Evolutionary conservation across 2,113 vertebrate genomes (phyloP).

Genomic region (Leucosticte australis): DNA sequence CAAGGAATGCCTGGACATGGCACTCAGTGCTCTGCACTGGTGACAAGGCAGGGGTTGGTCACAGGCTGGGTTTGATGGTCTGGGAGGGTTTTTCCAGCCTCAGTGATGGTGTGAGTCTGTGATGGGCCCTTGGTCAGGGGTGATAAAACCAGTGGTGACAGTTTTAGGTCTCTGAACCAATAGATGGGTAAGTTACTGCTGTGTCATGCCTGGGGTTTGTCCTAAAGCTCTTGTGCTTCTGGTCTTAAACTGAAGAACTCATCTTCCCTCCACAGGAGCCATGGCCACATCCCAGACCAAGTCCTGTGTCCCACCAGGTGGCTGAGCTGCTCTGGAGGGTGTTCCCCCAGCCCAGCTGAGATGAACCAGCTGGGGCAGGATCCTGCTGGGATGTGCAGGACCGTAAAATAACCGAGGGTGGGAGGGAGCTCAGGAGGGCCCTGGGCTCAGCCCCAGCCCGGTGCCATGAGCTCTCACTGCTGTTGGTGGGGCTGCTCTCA

Average conservation of each 20-base stretch:
- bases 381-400: not conserved
- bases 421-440: not conserved
- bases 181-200: accelerated
- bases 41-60: accelerated
- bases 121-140: not conserved
- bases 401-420: not conserved
- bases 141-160: not conserved
- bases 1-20: accelerated
- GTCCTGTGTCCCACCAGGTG: not conserved
- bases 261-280: not conserved
- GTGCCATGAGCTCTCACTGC: accelerated
- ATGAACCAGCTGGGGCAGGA: not conserved
- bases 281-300: accelerated
- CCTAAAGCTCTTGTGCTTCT: not conserved
- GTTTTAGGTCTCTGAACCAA: not conserved
- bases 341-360: not conserved
- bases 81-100: not conserved
- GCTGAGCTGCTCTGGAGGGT: not conserved
- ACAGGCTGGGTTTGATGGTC: not conserved
- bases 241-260: not conserved
- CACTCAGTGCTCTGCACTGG: not conserved
- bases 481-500: not conserved
- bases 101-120: not conserved
- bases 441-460: not conserved
- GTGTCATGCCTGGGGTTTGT: accelerated